Percentiles rank a stretch among this genome's conserved stretches.
phyloP scores from a whole-genome alignment of 2,888 invertebrate species.

The Tiliacea citrago region DNA sequence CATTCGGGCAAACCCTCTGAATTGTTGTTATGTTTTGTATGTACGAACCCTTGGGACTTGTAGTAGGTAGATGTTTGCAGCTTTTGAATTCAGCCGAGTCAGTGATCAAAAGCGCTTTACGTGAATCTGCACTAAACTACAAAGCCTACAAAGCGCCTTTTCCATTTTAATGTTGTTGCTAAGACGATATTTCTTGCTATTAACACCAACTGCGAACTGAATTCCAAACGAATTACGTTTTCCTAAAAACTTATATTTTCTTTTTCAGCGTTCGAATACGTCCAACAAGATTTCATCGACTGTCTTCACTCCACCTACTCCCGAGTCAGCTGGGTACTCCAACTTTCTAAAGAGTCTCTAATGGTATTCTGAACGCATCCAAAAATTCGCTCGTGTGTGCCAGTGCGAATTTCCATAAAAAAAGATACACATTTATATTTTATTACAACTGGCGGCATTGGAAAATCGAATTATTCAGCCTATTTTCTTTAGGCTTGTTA shows the following conservation, averaged over 20 bases:
- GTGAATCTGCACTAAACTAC: not conserved
- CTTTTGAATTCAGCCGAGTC: slow-evolving; percentile 6
- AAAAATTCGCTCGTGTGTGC: slow-evolving; percentile 69
- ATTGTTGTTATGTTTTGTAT: not conserved
- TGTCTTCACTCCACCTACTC: slow-evolving; percentile 86
- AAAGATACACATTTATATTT: slow-evolving; percentile 36
- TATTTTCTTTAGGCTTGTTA: slow-evolving; percentile 51
- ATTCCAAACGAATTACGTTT: slow-evolving; percentile 6
- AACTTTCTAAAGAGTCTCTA: slow-evolving; percentile 88
- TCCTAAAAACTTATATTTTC: slow-evolving; percentile 23
- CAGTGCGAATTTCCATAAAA: slow-evolving; percentile 70
- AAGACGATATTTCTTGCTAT: slow-evolving; percentile 36
- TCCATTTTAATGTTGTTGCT: slow-evolving; percentile 2
- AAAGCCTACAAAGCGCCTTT: slow-evolving; percentile 46
- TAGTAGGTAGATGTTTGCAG: slow-evolving; percentile 1
- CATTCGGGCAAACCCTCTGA: not conserved
- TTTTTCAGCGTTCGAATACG: slow-evolving; percentile 84
- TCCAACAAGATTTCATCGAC: slow-evolving; percentile 87
- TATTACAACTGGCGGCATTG: slow-evolving; percentile 39
- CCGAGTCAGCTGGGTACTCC: slow-evolving; percentile 87
- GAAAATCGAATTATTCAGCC: slow-evolving; percentile 49
- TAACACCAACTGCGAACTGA: not conserved
- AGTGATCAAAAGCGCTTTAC: slow-evolving; percentile 23
- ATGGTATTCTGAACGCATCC: slow-evolving; percentile 77
- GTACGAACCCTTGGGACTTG: not conserved